Percentiles rank a stretch among this genome's conserved stretches.
These are phyloP conservation scores for Entomobrya proxima DNA, from an alignment of 2,888 invertebrate species.

Conservation along the genomic window DNA sequence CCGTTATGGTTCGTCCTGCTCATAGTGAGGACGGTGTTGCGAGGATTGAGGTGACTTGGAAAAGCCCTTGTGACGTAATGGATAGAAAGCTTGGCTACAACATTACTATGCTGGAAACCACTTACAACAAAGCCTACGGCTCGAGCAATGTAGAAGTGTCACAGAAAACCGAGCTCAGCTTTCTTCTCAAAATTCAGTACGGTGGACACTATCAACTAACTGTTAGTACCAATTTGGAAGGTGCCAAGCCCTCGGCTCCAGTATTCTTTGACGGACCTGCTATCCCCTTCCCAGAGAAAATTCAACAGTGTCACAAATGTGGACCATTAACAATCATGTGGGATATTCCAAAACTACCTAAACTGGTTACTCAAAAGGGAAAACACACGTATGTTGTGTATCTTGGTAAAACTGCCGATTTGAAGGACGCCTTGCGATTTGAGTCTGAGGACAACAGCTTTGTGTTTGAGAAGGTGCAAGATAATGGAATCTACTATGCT, in stretches of 20 bases:
- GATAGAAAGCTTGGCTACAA: conserved; percentile 80
- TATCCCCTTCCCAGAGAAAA: conserved; percentile 82
- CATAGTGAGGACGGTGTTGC: conserved; percentile 71
- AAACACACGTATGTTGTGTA: conserved; percentile 73
- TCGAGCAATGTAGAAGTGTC: conserved; percentile 79
- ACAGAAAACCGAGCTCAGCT: conserved; percentile 78
- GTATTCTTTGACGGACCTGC: conserved; percentile 80
- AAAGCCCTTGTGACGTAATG: conserved; percentile 83
- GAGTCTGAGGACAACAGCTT: conserved; percentile 61
- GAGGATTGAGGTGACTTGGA: conserved; percentile 83
- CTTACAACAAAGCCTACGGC: conserved; percentile 77
- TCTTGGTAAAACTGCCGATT: conserved; percentile 68
- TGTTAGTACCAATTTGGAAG: conserved; percentile 79
- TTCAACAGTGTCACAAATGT: conserved; percentile 77
- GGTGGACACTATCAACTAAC: conserved; percentile 78
- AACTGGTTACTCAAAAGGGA: conserved; percentile 57
- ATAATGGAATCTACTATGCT: conserved; percentile 75
- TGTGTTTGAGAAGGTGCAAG: conserved; percentile 66
- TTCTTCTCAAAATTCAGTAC: conserved; percentile 77
- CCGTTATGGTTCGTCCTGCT: conserved; percentile 79
- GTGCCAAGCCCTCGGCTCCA: conserved; percentile 79
- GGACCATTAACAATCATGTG: conserved; percentile 62
- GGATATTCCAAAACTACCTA: conserved; percentile 57
- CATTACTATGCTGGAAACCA: conserved; percentile 80
- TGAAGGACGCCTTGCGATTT: conserved; percentile 59